Evolutionary conservation across 1,140 invertebrate species (phyloP).

Genomic region (Drosophila yakuba): DNA sequence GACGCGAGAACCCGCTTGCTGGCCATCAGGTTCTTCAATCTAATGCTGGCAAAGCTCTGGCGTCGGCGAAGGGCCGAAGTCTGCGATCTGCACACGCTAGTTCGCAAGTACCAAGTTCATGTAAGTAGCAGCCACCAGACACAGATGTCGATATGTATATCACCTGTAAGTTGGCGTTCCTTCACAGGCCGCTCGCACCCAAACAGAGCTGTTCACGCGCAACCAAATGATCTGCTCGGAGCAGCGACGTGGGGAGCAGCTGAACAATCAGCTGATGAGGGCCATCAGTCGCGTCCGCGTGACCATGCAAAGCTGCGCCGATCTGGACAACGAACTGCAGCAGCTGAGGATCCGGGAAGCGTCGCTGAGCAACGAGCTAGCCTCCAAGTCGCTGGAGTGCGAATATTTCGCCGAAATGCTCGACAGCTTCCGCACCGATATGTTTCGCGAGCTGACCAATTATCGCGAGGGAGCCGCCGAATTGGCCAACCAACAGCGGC

Average conservation of each 20-base stretch:
- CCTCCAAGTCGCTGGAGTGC: neutral
- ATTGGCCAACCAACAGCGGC: neutral
- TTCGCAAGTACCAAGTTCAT: constrained; percentile 4
- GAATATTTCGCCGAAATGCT: neutral
- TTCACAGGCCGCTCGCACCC: constrained; percentile 1
- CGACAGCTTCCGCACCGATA: neutral
- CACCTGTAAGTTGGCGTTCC: neutral
- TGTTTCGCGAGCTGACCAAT: neutral
- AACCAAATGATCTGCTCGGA: constrained; percentile 1
- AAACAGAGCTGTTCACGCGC: neutral
- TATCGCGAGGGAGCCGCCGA: neutral
- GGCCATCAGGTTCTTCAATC: constrained; percentile 1
- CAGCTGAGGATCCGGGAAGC: neutral
- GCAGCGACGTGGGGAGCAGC: constrained; percentile 1
- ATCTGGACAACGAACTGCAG: neutral
- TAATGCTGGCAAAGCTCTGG: neutral
- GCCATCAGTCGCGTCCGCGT: neutral
- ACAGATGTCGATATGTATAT: too few species aligned
- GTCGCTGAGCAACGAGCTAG: neutral
- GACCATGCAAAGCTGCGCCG: neutral
- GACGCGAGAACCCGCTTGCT: neutral
- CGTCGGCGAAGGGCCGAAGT: neutral
- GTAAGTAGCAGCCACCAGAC: neutral
- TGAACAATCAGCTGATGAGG: neutral
- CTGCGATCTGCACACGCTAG: neutral